Conservation (phyloP, 2,797 vertebrate genomes). For the Enteromius afrohamiltoni region DNA sequence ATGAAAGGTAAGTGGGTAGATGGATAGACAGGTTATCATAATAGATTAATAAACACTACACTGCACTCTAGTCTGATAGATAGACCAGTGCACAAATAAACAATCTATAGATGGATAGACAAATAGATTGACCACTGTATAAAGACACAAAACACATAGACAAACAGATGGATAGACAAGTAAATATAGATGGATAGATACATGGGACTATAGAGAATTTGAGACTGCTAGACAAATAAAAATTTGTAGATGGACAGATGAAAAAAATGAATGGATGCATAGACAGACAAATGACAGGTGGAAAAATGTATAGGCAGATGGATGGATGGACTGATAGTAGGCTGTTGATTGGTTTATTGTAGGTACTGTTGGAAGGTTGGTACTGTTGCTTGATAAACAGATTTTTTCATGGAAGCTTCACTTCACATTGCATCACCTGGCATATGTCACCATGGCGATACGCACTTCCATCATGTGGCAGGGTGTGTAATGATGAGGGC, state of each 20-base stretch:
- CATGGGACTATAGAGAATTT: too few relatives aligned
- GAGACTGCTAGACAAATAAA: neutral
- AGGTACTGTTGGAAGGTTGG: neutral
- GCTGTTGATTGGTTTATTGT: neutral
- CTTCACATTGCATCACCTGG: constrained; percentile 32
- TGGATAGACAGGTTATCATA: too few relatives aligned
- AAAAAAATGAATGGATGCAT: neutral
- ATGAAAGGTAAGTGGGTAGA: neutral
- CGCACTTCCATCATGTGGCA: constrained; percentile 8
- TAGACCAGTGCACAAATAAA: neutral
- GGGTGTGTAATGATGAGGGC: constrained; percentile 33
- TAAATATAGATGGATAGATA: too few relatives aligned
- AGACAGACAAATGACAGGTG: neutral
- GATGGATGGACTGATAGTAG: neutral
- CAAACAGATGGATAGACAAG: neutral
- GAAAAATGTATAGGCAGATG: neutral
- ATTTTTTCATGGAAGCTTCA: constrained; percentile 13
- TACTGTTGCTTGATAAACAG: neutral
- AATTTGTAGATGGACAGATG: neutral
- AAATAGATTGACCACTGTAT: neutral
- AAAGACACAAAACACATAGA: neutral
- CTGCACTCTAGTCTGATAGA: neutral
- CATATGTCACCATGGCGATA: constrained; percentile 26
- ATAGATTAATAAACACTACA: neutral
- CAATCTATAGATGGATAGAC: neutral